phyloP scores from a whole-genome alignment of 1,140 invertebrate genomes.

The Nephila pilipes region DNA sequence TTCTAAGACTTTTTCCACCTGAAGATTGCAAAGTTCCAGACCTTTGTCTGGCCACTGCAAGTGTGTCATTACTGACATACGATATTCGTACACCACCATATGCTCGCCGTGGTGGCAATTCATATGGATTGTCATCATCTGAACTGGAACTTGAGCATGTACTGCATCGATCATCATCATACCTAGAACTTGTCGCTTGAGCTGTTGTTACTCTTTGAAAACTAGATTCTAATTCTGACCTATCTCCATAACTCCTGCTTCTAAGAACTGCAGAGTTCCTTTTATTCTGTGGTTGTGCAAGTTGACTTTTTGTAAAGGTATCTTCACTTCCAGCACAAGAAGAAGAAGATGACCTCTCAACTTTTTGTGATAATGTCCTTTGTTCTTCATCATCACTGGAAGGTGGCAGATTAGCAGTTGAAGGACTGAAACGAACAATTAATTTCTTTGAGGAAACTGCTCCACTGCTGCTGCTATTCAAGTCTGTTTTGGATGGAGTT shows the following conservation, averaged over 20 bases:
- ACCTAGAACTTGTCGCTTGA: slow-evolving; percentile 82
- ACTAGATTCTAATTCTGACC: slow-evolving; percentile 64
- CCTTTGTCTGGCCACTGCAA: slow-evolving; percentile 84
- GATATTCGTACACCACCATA: slow-evolving; percentile 91
- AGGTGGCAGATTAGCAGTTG: slow-evolving; percentile 66
- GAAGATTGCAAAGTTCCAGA: slow-evolving; percentile 57
- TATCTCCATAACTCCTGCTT: slow-evolving; percentile 77
- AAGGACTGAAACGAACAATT: slow-evolving; percentile 71
- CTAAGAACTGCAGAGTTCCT: slow-evolving; percentile 63
- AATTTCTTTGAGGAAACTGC: slow-evolving; percentile 68
- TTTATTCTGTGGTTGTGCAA: slow-evolving; percentile 22
- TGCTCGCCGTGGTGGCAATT: slow-evolving; percentile 86
- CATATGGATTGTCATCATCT: slow-evolving; percentile 86
- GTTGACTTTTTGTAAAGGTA: slow-evolving; percentile 18
- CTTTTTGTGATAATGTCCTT: slow-evolving; percentile 62
- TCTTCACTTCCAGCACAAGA: slow-evolving; percentile 48
- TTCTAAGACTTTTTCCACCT: slow-evolving; percentile 60
- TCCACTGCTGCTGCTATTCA: background rate
- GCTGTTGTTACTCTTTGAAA: slow-evolving; percentile 36
- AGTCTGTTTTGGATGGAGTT: slow-evolving; percentile 64
- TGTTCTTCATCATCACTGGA: slow-evolving; percentile 74
- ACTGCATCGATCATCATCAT: slow-evolving; percentile 84
- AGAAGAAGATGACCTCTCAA: slow-evolving; percentile 59
- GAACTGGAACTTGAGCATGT: slow-evolving; percentile 90
- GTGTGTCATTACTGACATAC: slow-evolving; percentile 93